These are phyloP conservation scores for Pseudorhombus dupliciocellatus DNA, from an alignment of 2,113 vertebrate species.

Conservation along the genomic window DNA sequence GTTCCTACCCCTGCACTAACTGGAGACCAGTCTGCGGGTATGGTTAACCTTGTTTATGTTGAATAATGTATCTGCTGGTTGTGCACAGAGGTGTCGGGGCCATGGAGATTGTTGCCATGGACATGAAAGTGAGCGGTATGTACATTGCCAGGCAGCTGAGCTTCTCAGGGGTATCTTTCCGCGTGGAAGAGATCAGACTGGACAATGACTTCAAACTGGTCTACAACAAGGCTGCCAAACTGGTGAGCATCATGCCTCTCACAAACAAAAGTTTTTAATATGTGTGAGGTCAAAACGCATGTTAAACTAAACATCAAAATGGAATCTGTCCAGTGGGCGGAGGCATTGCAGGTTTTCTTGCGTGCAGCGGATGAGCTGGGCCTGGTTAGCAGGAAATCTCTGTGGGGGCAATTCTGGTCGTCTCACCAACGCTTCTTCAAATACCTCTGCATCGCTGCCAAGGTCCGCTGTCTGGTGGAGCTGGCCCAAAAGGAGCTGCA, in stretches of 20 bases:
- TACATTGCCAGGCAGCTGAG: conserved; percentile 99
- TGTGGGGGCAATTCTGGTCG: conserved; percentile 99
- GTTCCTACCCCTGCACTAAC: not conserved
- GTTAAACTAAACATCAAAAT: not conserved
- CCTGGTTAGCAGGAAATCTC: conserved; percentile 92
- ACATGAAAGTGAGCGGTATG: conserved; percentile 99
- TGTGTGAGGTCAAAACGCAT: not conserved
- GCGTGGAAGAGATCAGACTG: conserved; percentile 93
- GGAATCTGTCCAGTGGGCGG: conserved; percentile 87
- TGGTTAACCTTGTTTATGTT: conserved; percentile 8
- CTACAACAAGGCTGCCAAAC: conserved; percentile 94
- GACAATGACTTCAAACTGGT: conserved; percentile 87
- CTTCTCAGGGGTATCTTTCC: conserved; percentile 96
- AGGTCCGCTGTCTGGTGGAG: conserved; percentile 92
- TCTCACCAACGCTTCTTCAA: conserved; percentile 99
- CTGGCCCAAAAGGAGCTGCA: conserved; percentile 90
- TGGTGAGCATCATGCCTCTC: conserved; percentile 82
- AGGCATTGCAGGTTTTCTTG: conserved; percentile 92
- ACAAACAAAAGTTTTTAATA: not conserved
- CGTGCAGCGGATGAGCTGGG: conserved; percentile 89
- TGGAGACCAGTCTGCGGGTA: not conserved
- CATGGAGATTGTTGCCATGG: conserved; percentile 99
- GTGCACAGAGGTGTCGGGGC: conserved; percentile 91
- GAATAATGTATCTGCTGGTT: conserved; percentile 37
- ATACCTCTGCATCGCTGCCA: conserved; percentile 97